Evolutionary conservation across 2,888 invertebrate species (phyloP), one percentile per base, ranked within the genome.

Genomic region (Sinopyrophorus schimmeli): DNA sequence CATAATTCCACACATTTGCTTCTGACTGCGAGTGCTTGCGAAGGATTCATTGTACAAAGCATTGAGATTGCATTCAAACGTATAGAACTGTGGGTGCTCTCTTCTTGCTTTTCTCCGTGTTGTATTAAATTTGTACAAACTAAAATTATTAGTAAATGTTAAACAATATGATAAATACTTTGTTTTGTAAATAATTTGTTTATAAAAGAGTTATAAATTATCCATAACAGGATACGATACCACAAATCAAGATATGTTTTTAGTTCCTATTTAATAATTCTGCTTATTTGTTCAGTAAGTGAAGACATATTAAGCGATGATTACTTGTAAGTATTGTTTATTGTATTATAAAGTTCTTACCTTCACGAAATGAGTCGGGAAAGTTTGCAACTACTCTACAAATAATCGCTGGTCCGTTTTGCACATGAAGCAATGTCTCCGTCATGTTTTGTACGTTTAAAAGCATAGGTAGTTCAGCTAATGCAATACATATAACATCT

Each of bases 301-400:
- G n/a, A n/a, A n/a, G n/a, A n/a, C n/a, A n/a, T n/a, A n/a, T n/a
- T n/a, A n/a, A n/a, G n/a, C n/a, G n/a, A n/a, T n/a, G n/a, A n/a
- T n/a, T n/a, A n/a, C n/a, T n/a, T n/a, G n/a, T n/a, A n/a, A n/a
- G n/a, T n/a, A n/a, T n/a, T n/a, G n/a, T n/a, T n/a, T n/a, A n/a
- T n/a, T n/a, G n/a, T n/a, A 34, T n/a, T n/a, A n/a, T n/a, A n/a
- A n/a, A n/a, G n/a, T n/a, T n/a, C 48, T 47, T 67, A 88, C 89
- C 88, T 80, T 96, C 95, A 65, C 86, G 83, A 69, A 95, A 91
- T 61, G 87, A 87, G 68, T 96, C 95, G 1, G 96, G 95, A 76
- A 91, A 90, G 71, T 97, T 97, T 0, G 95, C 93, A 1, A 96
- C 89, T 55, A 96, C 79, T 75, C 94, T 86, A 63, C 92, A 92